Conservation (phyloP, 2,888 invertebrate genomes). For the Cactoblastis cactorum region DNA sequence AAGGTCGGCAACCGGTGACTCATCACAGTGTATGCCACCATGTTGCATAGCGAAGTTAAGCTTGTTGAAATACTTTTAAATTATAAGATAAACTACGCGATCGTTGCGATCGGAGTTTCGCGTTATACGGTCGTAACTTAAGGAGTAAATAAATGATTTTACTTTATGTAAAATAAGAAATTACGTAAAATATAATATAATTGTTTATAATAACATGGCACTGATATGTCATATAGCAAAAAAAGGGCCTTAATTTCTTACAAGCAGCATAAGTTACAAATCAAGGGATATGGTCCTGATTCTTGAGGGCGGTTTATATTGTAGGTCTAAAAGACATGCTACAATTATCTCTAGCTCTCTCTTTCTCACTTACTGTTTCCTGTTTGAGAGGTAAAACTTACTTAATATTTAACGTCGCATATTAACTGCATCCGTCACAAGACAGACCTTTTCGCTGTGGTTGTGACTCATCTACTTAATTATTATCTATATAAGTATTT, state of each 20-base stretch:
- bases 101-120: not conserved
- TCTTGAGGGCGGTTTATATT: too few relatives aligned
- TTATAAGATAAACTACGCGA: not conserved
- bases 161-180: too few relatives aligned
- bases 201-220: too few relatives aligned
- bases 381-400: not conserved
- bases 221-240: too few relatives aligned
- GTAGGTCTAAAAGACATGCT: not conserved
- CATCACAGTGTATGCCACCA: constrained; percentile 21
- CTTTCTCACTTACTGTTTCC: too few relatives aligned
- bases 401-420: too few relatives aligned
- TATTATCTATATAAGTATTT: too few relatives aligned
- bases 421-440: constrained; percentile 9
- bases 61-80: not conserved
- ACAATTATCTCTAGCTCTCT: not conserved
- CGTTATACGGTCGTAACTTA: not conserved
- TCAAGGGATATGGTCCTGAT: too few relatives aligned
- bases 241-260: too few relatives aligned
- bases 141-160: too few relatives aligned
- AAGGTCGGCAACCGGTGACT: constrained; percentile 55
- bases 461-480: constrained; percentile 17
- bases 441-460: constrained; percentile 15
- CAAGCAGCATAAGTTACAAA: too few relatives aligned
- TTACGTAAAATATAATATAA: too few relatives aligned
- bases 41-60: constrained; percentile 3